Percentiles rank a stretch among this genome's conserved stretches.
phyloP scores from a whole-genome alignment of 2,888 invertebrate genomes.

The Lithophane leautieri region DNA sequence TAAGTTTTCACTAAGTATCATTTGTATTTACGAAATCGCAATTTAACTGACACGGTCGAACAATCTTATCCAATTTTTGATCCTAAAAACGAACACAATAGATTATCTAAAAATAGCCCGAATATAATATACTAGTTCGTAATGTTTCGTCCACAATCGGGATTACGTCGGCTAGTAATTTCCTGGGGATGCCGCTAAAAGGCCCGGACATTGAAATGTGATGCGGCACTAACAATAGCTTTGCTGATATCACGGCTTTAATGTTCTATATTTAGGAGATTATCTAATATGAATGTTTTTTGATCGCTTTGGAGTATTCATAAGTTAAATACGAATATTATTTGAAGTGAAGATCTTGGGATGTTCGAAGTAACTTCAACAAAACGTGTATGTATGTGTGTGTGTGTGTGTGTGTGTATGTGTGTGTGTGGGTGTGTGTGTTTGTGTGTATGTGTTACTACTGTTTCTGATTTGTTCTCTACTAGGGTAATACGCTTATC shows the following conservation, averaged over 20 bases:
- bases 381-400: too few species aligned
- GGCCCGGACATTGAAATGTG: constrained; percentile 62
- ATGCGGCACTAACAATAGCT: constrained; percentile 37
- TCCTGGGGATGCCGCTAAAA: constrained; percentile 52
- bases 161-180: constrained; percentile 47
- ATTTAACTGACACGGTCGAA: too few species aligned
- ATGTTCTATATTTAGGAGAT: constrained; percentile 8
- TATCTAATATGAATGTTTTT: not conserved
- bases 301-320: not conserved
- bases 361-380: not conserved
- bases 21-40: too few species aligned
- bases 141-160: constrained; percentile 18
- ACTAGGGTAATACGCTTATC: too few species aligned
- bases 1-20: too few species aligned
- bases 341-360: not conserved
- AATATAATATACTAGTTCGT: not conserved
- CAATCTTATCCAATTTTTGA: too few species aligned
- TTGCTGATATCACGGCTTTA: not conserved
- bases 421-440: too few species aligned
- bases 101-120: constrained; percentile 12
- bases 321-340: not conserved
- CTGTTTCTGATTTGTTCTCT: too few species aligned
- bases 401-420: too few species aligned
- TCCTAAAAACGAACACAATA: not conserved
- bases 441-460: too few species aligned